Percentiles rank a stretch among this genome's conserved stretches.
These are phyloP conservation scores for Neosilurus mollespiculum DNA, from an alignment of 2,797 vertebrate genomes.

Conservation along the genomic window DNA sequence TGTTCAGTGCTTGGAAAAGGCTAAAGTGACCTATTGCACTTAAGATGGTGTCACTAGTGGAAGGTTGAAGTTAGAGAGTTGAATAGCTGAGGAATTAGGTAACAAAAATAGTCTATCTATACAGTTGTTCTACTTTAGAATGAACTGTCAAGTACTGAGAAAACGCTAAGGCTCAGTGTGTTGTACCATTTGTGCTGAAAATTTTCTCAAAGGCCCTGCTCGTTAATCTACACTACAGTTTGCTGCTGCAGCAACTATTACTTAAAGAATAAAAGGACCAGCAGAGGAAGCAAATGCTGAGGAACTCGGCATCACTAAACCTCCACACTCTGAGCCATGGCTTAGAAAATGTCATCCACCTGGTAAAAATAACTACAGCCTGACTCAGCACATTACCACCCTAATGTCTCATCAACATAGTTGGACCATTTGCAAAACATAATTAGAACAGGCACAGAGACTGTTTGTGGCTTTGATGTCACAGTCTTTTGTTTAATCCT, in stretches of 20 bases:
- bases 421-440: constrained; percentile 26
- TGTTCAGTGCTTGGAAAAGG: too few relatives aligned
- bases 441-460: constrained; percentile 37
- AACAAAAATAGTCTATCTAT: constrained; percentile 19
- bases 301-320: constrained; percentile 31
- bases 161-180: constrained; percentile 43
- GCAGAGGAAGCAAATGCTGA: constrained; percentile 40
- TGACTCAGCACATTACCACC: constrained; percentile 23
- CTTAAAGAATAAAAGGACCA: constrained; percentile 53
- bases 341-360: constrained; percentile 44
- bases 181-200: constrained; percentile 58
- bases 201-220: constrained; percentile 66
- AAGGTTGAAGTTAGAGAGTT: not conserved
- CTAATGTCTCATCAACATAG: constrained; percentile 20
- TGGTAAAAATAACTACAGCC: constrained; percentile 37
- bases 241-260: constrained; percentile 68
- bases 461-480: constrained; percentile 13
- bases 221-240: constrained; percentile 75
- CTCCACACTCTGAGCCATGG: constrained; percentile 19
- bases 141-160: constrained; percentile 43
- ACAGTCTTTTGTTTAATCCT: constrained; percentile 14
- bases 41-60: not conserved
- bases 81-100: constrained; percentile 40
- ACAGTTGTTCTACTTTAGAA: constrained; percentile 34
- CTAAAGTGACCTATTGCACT: too few relatives aligned